Evolutionary conservation across 2,113 vertebrate genomes (phyloP).

Genomic region (Carettochelys insculpta): DNA sequence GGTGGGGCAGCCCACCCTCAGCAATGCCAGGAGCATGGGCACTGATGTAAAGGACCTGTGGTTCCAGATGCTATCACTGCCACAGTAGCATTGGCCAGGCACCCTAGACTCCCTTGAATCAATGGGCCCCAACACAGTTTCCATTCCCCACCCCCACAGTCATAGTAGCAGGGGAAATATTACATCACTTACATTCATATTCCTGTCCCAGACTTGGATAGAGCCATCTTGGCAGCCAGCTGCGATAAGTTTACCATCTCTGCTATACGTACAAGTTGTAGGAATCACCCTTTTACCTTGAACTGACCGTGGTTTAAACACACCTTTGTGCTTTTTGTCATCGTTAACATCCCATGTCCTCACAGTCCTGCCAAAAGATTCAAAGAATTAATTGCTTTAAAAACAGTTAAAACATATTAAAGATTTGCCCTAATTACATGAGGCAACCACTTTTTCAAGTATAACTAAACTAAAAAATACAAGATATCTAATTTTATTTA

Average conservation of each 20-base stretch:
- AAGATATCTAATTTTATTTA: not conserved
- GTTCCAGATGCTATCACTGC: no score
- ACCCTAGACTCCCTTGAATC: no score
- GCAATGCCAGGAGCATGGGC: no score
- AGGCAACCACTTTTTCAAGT: not conserved
- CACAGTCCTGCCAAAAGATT: constrained; percentile 84
- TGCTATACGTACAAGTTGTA: constrained; percentile 92
- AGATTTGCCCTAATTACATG: not conserved
- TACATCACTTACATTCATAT: constrained; percentile 87
- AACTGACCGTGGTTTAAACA: constrained; percentile 91
- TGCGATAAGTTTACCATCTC: constrained; percentile 92
- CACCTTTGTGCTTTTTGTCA: constrained; percentile 91
- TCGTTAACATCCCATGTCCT: constrained; percentile 93
- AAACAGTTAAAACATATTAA: not conserved
- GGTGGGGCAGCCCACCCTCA: no score
- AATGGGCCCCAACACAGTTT: no score
- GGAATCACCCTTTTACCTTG: constrained; percentile 94
- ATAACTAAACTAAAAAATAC: not conserved
- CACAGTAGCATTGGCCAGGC: no score
- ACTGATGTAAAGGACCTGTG: no score
- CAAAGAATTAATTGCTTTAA: constrained; percentile 7
- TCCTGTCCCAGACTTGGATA: constrained; percentile 98
- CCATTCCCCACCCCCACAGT: no score
- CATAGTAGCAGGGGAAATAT: not conserved
- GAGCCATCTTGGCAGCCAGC: constrained; percentile 95